Evolutionary conservation across 64 coral and sea anemone species (phyloP).

Genomic region (Montipora capricornis): DNA sequence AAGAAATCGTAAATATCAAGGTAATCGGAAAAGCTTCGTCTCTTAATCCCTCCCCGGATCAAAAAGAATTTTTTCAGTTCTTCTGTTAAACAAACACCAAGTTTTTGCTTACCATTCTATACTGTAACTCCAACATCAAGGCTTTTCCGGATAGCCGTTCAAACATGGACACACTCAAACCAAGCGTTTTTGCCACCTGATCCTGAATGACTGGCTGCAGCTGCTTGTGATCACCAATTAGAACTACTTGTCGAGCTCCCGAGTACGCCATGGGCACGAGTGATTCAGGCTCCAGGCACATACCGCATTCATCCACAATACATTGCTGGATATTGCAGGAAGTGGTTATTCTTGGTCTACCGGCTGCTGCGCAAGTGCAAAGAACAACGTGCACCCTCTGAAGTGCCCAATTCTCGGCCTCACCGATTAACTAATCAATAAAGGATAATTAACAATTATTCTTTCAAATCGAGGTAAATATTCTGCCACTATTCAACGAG

Average conservation of each 20-base stretch:
- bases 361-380: slow-evolving; percentile 74
- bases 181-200: slow-evolving; percentile 49
- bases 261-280: slow-evolving; percentile 81
- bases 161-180: slow-evolving; percentile 85
- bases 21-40: no score
- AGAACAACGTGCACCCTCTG: slow-evolving; percentile 78
- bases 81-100: no score
- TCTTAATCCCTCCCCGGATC: no score
- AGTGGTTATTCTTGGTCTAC: slow-evolving; percentile 17
- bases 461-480: no score
- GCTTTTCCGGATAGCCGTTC: slow-evolving; percentile 66
- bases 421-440: slow-evolving; percentile 35
- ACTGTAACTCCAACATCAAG: slow-evolving; percentile 83
- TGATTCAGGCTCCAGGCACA: slow-evolving; percentile 88
- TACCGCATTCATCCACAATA: slow-evolving; percentile 95
- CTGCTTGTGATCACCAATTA: slow-evolving; percentile 95
- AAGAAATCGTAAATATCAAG: no score
- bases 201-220: slow-evolving; percentile 85
- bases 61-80: no score
- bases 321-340: slow-evolving; percentile 79
- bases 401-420: slow-evolving; percentile 80
- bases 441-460: background rate
- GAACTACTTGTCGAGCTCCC: slow-evolving; percentile 72
- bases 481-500: no score
- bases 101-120: slow-evolving; percentile 86